phyloP scores from a whole-genome alignment of 1,140 invertebrate species.

The Zaprionus lachaisei region DNA sequence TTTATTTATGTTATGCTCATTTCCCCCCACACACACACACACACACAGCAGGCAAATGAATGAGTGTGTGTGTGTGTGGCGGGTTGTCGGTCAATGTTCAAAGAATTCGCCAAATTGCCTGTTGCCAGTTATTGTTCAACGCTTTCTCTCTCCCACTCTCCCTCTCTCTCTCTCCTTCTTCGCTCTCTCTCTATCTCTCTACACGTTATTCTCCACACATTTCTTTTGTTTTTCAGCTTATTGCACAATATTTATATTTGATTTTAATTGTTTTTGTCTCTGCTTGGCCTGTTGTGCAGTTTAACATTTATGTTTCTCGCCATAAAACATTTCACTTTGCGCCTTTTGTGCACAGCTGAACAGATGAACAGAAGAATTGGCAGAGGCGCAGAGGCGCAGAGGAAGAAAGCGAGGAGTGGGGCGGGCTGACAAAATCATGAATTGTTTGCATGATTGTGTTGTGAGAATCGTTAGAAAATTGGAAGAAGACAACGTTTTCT shows the following conservation, averaged over 20 bases:
- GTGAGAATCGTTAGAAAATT: neutral
- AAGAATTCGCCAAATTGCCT: conserved; percentile 45
- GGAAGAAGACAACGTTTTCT: neutral
- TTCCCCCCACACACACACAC: conserved; percentile 28
- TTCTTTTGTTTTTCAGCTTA: conserved; percentile 52
- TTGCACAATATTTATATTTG: conserved; percentile 78
- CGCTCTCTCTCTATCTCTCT: neutral
- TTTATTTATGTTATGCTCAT: conserved; percentile 79
- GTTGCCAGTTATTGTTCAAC: neutral
- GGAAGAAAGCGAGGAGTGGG: too few species aligned
- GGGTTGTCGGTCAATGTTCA: conserved; percentile 62
- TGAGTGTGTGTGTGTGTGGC: conserved; percentile 1
- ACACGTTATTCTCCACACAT: neutral
- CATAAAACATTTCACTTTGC: conserved; percentile 30
- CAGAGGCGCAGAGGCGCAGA: neutral
- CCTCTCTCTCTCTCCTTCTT: conserved; percentile 2
- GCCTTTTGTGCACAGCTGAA: conserved; percentile 6
- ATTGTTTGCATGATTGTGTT: neutral
- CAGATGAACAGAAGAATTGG: conserved; percentile 2
- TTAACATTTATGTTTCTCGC: conserved; percentile 33
- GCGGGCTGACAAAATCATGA: neutral
- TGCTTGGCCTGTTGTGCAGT: conserved; percentile 17
- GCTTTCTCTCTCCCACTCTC: neutral
- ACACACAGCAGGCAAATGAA: neutral
- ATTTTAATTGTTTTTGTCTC: conserved; percentile 67